Percentiles rank a stretch among this genome's conserved stretches.
Evolutionary conservation across 2,888 invertebrate species (phyloP).

Genomic region (Andricus curvator): DNA sequence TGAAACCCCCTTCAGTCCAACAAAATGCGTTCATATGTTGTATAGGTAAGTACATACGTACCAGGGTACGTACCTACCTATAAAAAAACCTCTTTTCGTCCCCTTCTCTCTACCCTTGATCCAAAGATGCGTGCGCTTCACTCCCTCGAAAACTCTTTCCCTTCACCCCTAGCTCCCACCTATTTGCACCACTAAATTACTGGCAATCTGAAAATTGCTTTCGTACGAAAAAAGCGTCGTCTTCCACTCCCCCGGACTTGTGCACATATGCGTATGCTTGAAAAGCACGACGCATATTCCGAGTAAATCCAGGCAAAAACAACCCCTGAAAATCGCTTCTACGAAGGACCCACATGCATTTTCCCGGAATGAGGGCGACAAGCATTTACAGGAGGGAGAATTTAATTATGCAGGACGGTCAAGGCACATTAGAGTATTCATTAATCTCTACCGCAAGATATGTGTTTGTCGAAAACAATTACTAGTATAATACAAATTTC

Average conservation of each 20-base stretch:
- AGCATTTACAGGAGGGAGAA: constrained; percentile 3
- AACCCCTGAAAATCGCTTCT: constrained; percentile 53
- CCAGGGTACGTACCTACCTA: constrained; percentile 48
- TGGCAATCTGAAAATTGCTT: constrained; percentile 67
- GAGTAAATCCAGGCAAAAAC: constrained; percentile 50
- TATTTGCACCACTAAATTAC: constrained; percentile 67
- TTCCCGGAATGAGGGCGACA: constrained; percentile 46
- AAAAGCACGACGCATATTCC: constrained; percentile 21
- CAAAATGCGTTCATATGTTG: constrained; percentile 10
- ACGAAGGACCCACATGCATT: constrained; percentile 45
- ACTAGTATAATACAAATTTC: background rate
- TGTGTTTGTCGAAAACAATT: background rate
- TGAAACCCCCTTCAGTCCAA: constrained; percentile 40
- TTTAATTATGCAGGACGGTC: constrained; percentile 21
- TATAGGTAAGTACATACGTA: constrained; percentile 36
- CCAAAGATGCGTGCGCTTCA: constrained; percentile 62
- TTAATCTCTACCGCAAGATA: background rate
- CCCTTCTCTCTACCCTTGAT: constrained; percentile 53
- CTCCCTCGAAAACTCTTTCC: constrained; percentile 51
- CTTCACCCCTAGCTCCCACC: constrained; percentile 48
- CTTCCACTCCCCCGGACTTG: constrained; percentile 55
- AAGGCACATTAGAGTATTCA: background rate
- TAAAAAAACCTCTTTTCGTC: constrained; percentile 12
- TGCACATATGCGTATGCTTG: constrained; percentile 27
- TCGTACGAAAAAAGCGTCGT: constrained; percentile 66